phyloP scores from a whole-genome alignment of 2,797 vertebrate genomes.

The Hemibagrus guttatus region DNA sequence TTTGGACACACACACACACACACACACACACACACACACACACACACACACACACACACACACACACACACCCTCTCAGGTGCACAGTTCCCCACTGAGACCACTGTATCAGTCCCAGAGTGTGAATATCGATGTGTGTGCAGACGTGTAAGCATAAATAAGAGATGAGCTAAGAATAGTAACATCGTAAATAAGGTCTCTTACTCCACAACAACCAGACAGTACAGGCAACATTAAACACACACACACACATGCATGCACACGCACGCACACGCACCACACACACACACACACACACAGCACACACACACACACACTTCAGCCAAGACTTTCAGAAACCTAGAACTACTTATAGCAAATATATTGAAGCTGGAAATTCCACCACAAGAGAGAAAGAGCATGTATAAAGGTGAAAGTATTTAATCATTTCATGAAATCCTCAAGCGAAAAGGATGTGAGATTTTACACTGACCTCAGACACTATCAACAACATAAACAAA shows the following conservation, averaged over 20 bases:
- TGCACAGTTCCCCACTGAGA: not conserved
- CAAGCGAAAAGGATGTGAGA: not conserved
- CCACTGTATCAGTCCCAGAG: constrained; percentile 25
- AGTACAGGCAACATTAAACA: not conserved
- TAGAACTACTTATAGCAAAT: not conserved
- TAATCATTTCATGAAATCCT: not conserved
- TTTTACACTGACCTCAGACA: not conserved
- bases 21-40: not conserved
- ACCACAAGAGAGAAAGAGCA: not conserved
- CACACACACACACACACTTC: not conserved
- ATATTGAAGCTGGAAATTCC: too few species aligned
- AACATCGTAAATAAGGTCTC: constrained; percentile 46
- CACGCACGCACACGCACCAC: too few species aligned
- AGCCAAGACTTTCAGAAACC: not conserved
- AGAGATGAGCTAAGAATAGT: constrained; percentile 62
- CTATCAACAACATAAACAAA: not conserved
- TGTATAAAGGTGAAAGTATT: not conserved
- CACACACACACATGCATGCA: not conserved
- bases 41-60: not conserved
- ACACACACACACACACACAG: constrained; percentile 4
- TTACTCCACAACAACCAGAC: constrained; percentile 2
- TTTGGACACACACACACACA: not conserved
- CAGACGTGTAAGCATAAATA: constrained; percentile 65
- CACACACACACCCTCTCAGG: not conserved
- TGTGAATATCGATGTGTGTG: constrained; percentile 56